phyloP scores from a whole-genome alignment of 2,113 vertebrate species.

The Chaetura pelagica region DNA sequence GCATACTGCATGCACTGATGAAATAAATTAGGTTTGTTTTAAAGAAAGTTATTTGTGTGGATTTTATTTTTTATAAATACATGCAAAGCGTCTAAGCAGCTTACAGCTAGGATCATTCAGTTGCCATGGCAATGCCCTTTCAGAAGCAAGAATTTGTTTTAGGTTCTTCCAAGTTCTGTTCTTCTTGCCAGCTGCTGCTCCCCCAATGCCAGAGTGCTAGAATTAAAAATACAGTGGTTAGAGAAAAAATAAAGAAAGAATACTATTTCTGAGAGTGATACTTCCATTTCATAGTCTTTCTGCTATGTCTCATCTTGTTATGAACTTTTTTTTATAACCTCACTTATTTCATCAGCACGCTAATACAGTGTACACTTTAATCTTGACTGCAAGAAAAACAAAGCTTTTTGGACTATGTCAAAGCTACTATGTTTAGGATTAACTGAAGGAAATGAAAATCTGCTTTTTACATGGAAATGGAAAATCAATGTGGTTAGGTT shows the following conservation, averaged over 20 bases:
- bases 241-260: conserved; percentile 34
- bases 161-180: conserved; percentile 99
- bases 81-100: conserved; percentile 69
- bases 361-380: conserved; percentile 22
- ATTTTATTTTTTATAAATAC: conserved; percentile 72
- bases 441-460: conserved; percentile 62
- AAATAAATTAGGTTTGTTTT: conserved; percentile 44
- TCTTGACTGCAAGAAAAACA: conserved; percentile 45
- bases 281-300: conserved; percentile 9
- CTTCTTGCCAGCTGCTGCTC: conserved; percentile 96
- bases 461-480: conserved; percentile 29
- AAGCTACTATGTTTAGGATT: conserved; percentile 6
- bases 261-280: background rate
- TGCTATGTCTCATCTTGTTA: conserved; percentile 1
- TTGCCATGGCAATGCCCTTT: conserved; percentile 95
- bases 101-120: conserved; percentile 94
- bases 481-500: conserved; percentile 45
- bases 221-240: conserved; percentile 52
- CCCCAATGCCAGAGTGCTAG: conserved; percentile 95
- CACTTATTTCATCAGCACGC: conserved; percentile 26
- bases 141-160: conserved; percentile 95
- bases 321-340: conserved; percentile 4
- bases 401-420: conserved; percentile 28
- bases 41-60: conserved; percentile 59
- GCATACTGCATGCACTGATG: background rate